These are phyloP conservation scores for Natrix natrix DNA, from an alignment of 2,797 vertebrate species.

Conservation along the genomic window DNA sequence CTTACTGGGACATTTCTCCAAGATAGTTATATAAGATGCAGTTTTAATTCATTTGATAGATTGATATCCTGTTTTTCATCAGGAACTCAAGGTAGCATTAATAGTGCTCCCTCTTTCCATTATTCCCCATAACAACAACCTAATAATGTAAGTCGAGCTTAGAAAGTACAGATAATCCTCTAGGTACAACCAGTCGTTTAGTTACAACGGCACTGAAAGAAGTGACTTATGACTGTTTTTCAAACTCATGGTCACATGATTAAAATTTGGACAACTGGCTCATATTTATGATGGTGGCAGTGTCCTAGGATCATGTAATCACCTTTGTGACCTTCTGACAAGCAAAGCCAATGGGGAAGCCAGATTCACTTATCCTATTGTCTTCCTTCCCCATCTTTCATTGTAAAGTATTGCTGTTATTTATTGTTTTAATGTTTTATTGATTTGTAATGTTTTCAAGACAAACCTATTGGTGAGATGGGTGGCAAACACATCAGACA, in stretches of 20 bases:
- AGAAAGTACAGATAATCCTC: not conserved
- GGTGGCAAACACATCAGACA: not conserved
- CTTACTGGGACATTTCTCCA: not conserved
- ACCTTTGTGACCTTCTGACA: no score
- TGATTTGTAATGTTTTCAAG: not conserved
- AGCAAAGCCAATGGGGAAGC: no score
- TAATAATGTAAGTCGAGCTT: not conserved
- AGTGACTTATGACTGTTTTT: not conserved
- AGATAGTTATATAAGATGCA: not conserved
- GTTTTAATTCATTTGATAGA: not conserved
- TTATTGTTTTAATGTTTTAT: not conserved
- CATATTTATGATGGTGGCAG: not conserved
- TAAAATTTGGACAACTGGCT: not conserved
- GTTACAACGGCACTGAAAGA: not conserved
- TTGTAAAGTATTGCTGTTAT: not conserved
- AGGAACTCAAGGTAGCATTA: not conserved
- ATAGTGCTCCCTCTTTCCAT: not conserved
- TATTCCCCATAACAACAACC: not conserved
- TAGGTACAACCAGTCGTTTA: not conserved
- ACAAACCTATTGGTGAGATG: not conserved
- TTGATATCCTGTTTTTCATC: not conserved
- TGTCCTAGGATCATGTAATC: not conserved
- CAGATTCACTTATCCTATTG: not conserved
- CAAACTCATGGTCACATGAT: not conserved
- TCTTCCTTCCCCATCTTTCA: not conserved